These are phyloP conservation scores for Oncopeltus fasciatus DNA, from an alignment of 1,140 invertebrate species.

Conservation along the genomic window DNA sequence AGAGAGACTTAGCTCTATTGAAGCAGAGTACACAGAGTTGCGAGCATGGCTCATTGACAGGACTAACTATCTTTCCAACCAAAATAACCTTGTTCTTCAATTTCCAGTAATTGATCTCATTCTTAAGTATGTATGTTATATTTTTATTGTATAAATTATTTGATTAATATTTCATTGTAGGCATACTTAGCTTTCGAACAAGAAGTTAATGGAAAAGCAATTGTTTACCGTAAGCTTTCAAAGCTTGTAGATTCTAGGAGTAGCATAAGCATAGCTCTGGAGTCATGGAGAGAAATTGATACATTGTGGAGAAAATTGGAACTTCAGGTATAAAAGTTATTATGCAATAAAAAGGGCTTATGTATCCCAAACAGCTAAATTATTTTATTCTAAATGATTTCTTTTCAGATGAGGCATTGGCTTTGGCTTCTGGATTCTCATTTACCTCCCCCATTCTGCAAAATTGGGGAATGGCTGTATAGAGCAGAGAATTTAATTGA, in stretches of 20 bases:
- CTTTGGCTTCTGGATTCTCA: conserved; percentile 68
- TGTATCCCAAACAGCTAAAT: no score
- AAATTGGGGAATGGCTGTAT: conserved; percentile 78
- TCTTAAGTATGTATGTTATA: neutral
- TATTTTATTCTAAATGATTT: no score
- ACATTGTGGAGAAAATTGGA: conserved; percentile 61
- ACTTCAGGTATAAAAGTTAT: conserved; percentile 32
- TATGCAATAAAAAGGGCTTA: no score
- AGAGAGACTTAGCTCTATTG: conserved; percentile 59
- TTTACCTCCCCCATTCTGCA: conserved; percentile 67
- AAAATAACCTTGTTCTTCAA: conserved; percentile 34
- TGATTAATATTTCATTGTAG: conserved; percentile 25
- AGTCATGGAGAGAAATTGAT: conserved; percentile 64
- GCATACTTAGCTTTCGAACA: conserved; percentile 54
- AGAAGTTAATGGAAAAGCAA: conserved; percentile 52
- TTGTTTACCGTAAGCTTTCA: conserved; percentile 54
- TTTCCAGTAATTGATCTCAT: conserved; percentile 31
- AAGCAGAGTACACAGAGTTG: conserved; percentile 64
- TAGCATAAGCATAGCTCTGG: conserved; percentile 58
- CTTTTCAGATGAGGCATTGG: conserved; percentile 65
- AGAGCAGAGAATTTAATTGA: conserved; percentile 69
- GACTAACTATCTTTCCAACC: conserved; percentile 50
- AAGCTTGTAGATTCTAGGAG: conserved; percentile 60
- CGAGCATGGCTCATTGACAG: conserved; percentile 66
- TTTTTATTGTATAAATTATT: neutral